Conservation (phyloP, 2,113 vertebrate genomes). For the Psophia crepitans region DNA sequence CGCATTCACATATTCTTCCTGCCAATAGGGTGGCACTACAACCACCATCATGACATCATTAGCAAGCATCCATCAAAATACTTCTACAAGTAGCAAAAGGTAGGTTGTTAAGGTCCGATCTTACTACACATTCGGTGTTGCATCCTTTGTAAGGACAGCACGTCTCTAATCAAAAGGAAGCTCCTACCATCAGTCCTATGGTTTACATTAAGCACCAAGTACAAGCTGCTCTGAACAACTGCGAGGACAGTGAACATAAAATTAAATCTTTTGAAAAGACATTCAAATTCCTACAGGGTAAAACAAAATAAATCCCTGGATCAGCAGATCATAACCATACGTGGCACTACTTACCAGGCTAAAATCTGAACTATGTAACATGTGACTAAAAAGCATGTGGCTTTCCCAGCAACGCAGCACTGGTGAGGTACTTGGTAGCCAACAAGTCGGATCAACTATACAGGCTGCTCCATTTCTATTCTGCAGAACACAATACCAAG, state of each 20-base stretch:
- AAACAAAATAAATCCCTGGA: neutral
- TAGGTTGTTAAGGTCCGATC: neutral
- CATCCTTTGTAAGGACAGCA: neutral
- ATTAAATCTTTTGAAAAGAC: neutral
- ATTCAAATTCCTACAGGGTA: neutral
- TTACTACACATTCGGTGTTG: neutral
- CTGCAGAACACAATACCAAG: neutral
- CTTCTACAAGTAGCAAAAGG: neutral
- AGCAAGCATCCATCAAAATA: neutral
- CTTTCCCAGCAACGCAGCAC: neutral
- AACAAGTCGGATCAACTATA: neutral
- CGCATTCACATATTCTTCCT: neutral
- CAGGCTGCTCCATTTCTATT: neutral
- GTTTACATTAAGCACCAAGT: neutral
- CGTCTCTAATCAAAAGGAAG: neutral
- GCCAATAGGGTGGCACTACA: neutral
- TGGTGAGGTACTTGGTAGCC: neutral
- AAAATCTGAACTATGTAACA: conserved; percentile 21
- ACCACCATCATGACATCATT: neutral
- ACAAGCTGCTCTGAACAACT: neutral
- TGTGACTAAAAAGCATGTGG: neutral
- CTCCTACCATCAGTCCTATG: neutral
- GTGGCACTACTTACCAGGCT: neutral
- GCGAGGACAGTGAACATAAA: neutral
- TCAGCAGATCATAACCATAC: neutral